Conservation (phyloP, 2,888 invertebrate species). For the Synanthedon formicaeformis region DNA sequence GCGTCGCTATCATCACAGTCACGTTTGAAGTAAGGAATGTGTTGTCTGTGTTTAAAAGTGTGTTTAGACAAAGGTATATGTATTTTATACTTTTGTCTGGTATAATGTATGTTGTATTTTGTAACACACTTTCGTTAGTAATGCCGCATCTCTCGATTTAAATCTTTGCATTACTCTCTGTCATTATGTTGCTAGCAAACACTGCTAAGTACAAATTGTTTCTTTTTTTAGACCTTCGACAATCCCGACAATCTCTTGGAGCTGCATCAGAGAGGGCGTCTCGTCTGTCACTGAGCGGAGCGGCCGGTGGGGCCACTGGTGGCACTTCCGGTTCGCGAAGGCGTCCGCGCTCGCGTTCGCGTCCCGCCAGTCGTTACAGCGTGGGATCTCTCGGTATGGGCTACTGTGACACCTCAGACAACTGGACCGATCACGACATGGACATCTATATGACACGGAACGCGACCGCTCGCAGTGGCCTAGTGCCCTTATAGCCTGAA, state of each 20-base stretch:
- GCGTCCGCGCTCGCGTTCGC: conserved; percentile 82
- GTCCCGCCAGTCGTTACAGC: conserved; percentile 83
- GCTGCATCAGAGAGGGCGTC: conserved; percentile 86
- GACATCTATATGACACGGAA: conserved; percentile 95
- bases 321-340: conserved; percentile 74
- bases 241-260: conserved; percentile 87
- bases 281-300: conserved; percentile 77
- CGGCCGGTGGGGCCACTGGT: conserved; percentile 73
- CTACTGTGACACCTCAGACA: conserved; percentile 90
- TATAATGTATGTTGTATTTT: too few species aligned
- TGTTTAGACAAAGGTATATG: too few species aligned
- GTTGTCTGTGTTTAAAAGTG: too few species aligned
- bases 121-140: too few species aligned
- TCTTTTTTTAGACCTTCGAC: conserved; percentile 78
- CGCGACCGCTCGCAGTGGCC: conserved; percentile 85
- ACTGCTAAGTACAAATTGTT: background rate
- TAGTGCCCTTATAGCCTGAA: conserved; percentile 81
- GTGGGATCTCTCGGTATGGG: conserved; percentile 87
- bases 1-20: too few species aligned
- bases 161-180: too few species aligned
- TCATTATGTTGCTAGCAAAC: too few species aligned
- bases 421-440: conserved; percentile 97
- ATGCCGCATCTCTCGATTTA: too few species aligned
- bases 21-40: too few species aligned
- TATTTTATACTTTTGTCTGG: too few species aligned